Evolutionary conservation across 2,113 vertebrate genomes (phyloP), one percentile per base, ranked within the genome.

Genomic region (Podarcis raffonei): DNA sequence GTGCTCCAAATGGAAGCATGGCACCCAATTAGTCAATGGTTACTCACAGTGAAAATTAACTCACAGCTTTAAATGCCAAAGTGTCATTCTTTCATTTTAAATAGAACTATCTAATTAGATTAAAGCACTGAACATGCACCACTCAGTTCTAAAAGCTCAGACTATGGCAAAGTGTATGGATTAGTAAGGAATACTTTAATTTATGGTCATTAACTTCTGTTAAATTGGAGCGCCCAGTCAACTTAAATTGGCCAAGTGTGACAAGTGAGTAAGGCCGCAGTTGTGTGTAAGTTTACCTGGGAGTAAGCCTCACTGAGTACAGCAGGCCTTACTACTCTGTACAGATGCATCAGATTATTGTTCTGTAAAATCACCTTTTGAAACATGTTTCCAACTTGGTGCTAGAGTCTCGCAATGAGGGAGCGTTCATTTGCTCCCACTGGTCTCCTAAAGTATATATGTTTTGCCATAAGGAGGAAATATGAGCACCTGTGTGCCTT

Each of bases 31-130:
- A 88, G 80, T 75, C 75, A 81, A 48, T 35, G 5, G 42, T 65
- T 89, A 78, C n/a, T 89, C 83, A 91, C 74, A 53, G 42, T 2
- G 9, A 66, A 89, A 93, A 89, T 77, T 81, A 71, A 92, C 7
- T n/a, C 87, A 80, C 18, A 72, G 27, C 27, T 81, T 79, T 82
- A 12, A 83, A 86, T 3, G 87, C 32, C 37, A 88, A 85, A 86
- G 83, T 48, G 57, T 13, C 32, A 35, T 62, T 89, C 23, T n/a
- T 80, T 2, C 1, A 53, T 84, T 62, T 89, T 71, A 59, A 91
- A 89, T 1, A 86, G 16, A 68, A 81, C 39, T 83, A 86, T 42
- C 5, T 90, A 89, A 89, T 86, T 87, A 87, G 9, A 91, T 18
- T 25, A 77, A 91, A 93, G 84, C 0, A 2, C 0, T 65, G 12